These are phyloP conservation scores for Hippocampus zosterae DNA, from an alignment of 2,113 vertebrate species.

Conservation along the genomic window DNA sequence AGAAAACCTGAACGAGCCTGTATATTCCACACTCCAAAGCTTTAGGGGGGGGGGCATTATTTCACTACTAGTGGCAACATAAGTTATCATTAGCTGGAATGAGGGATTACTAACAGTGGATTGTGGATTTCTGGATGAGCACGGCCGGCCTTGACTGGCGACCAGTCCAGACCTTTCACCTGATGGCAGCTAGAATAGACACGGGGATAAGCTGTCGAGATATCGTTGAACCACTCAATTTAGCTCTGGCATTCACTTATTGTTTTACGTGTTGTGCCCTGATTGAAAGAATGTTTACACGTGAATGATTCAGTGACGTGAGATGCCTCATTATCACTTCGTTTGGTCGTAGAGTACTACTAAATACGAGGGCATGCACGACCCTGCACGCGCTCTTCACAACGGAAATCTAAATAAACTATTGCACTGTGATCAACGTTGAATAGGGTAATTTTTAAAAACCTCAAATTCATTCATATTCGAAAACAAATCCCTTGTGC, in stretches of 20 bases:
- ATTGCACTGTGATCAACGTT: not conserved
- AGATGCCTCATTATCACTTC: no score
- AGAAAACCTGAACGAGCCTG: not conserved
- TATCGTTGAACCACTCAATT: no score
- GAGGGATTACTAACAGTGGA: no score
- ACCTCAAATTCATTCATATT: not conserved
- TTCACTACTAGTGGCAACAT: not conserved
- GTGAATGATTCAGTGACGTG: no score
- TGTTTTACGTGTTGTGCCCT: no score
- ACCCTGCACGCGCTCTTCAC: not conserved
- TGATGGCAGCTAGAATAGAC: no score
- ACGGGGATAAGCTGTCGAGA: no score
- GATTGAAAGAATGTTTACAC: no score
- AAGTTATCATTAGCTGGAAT: not conserved
- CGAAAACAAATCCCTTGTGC: slow-evolving; percentile 16
- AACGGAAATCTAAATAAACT: not conserved
- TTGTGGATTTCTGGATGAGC: no score
- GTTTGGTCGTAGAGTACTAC: not conserved
- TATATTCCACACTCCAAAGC: not conserved
- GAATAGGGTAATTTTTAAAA: not conserved
- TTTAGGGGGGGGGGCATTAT: no score
- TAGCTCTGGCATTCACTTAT: no score
- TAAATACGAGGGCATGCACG: not conserved
- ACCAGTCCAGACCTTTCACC: no score
- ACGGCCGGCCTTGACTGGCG: not conserved